These are phyloP conservation scores for Tachysurus vachellii DNA, from an alignment of 2,113 vertebrate genomes.

Conservation along the genomic window DNA sequence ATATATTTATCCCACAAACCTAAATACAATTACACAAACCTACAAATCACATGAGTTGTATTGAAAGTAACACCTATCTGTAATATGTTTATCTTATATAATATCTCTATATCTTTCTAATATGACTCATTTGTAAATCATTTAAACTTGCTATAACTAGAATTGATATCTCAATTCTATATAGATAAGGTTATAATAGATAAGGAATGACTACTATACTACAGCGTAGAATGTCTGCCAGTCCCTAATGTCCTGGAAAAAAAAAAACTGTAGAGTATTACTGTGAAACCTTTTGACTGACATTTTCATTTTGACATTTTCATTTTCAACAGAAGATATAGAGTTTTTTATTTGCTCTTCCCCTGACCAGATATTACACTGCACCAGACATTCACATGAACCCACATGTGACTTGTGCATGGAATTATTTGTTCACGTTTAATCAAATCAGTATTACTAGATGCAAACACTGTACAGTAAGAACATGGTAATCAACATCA, in stretches of 20 bases:
- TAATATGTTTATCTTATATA: neutral
- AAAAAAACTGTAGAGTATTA: neutral
- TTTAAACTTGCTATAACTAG: neutral
- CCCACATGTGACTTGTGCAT: neutral
- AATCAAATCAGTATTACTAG: neutral
- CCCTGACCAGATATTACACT: neutral
- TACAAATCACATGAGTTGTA: neutral
- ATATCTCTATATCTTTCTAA: neutral
- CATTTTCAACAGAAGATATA: neutral
- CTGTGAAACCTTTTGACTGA: neutral
- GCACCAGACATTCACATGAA: neutral
- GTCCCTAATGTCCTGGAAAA: constrained; percentile 2
- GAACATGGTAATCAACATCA: neutral
- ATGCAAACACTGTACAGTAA: too few species aligned
- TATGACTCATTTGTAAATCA: neutral
- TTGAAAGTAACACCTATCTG: neutral
- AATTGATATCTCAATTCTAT: neutral
- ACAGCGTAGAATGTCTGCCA: neutral
- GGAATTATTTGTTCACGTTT: neutral
- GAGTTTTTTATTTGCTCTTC: neutral
- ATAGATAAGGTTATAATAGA: neutral
- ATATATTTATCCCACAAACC: neutral
- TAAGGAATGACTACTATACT: neutral
- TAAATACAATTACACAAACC: neutral
- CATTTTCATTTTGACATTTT: neutral